A percentile compares a stretch with the other conserved stretches of the same genome.
phyloP scores from a whole-genome alignment of 2,797 vertebrate species.

The Pantherophis alleghaniensis region DNA sequence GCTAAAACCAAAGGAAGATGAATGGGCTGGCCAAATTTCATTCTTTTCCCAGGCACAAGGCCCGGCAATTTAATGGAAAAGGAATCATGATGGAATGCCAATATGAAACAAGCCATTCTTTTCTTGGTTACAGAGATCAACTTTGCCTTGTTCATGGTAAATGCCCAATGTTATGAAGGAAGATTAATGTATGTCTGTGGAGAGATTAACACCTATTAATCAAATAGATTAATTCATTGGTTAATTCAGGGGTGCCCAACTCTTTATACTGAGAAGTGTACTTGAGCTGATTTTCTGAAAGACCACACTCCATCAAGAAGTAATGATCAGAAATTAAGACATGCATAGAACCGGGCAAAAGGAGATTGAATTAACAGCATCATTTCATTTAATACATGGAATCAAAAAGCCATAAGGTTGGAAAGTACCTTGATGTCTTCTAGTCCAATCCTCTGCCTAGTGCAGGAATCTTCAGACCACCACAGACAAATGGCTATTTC shows the following conservation, averaged over 20 bases:
- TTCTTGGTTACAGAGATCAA: background rate
- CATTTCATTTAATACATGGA: background rate
- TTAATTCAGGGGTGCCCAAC: background rate
- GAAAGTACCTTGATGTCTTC: background rate
- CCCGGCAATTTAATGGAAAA: constrained; percentile 7
- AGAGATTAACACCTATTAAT: background rate
- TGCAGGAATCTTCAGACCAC: background rate
- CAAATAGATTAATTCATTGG: background rate
- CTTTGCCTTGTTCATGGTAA: background rate
- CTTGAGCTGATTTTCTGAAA: background rate
- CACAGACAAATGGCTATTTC: background rate
- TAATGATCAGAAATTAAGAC: background rate
- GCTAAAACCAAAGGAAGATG: constrained; percentile 16
- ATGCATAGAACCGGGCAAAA: background rate
- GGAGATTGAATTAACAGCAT: background rate
- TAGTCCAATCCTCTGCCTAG: background rate
- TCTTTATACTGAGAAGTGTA: background rate
- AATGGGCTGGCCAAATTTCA: constrained; percentile 22
- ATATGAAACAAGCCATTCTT: constrained; percentile 7
- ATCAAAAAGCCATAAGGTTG: background rate
- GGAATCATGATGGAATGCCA: background rate
- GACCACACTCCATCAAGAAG: background rate
- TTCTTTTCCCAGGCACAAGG: constrained; percentile 3
- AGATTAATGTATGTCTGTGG: background rate
- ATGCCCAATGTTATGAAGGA: background rate